Evolutionary conservation across 2,113 vertebrate species (phyloP), one percentile per base, ranked within the genome.

Genomic region (Speoplatyrhinus poulsoni): DNA sequence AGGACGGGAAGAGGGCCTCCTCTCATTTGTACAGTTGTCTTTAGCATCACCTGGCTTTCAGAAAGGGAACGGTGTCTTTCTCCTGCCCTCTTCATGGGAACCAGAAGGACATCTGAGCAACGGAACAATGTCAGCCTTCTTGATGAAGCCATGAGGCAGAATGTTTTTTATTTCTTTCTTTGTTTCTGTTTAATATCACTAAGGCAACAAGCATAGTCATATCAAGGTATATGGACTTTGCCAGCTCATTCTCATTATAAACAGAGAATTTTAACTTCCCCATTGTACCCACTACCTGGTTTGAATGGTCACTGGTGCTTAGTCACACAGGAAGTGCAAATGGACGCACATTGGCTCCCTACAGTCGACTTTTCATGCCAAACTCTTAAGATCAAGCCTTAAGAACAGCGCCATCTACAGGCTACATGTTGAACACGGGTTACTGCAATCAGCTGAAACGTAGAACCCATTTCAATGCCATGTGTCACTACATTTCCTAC

Each of bases 261-360:
- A 50, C 58, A 67, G 49, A 65, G 26, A 66, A 33, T 33, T 12
- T 55, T 63, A 41, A 41, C 58, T 12, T 65, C 57, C 0, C 47
- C 65, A 49, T 70, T 16, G 58, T 69, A 77, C 73, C 58, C 78
- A 80, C 86, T 76, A 83, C 77, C 69, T 85, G 62, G 67, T 81
- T 63, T 47, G 50, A 85, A 54, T 54, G 46, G 8, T 69, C 61
- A 26, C 46, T 3, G 69, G 60, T 50, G n/a, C 50, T 63, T 63
- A n/a, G 19, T 46, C 57, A 62, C 19, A 54, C 26, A 50, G 66
- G 61, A 69, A 15, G 26, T 48, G 60, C 46, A 1, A 53, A 47
- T 46, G 11, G 32, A 57, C 2, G 26, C 26, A 26, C 26, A 33
- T 9, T 41, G 36, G 36, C 4, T 26, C 26, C 26, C 36, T 41